phyloP scores from a whole-genome alignment of 2,113 vertebrate genomes.

The Onychorhynchus coronatus region DNA sequence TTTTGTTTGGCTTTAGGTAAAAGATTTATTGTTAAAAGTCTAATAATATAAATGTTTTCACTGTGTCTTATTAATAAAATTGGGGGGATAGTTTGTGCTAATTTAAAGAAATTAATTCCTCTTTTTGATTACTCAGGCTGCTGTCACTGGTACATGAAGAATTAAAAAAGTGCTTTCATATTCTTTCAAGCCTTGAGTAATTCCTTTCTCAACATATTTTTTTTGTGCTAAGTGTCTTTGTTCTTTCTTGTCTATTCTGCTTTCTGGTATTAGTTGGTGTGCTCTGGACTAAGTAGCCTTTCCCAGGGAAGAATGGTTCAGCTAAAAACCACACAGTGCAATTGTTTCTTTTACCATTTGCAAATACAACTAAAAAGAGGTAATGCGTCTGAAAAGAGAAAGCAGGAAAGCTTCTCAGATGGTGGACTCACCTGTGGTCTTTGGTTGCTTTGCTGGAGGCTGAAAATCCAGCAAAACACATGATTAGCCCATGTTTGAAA shows the following conservation, averaged over 20 bases:
- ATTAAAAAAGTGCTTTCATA: neutral
- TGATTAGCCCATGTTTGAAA: constrained; percentile 4
- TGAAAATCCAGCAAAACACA: neutral
- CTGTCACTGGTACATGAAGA: neutral
- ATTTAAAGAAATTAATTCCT: neutral
- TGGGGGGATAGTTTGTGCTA: neutral
- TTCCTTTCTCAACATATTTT: neutral
- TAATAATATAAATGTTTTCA: neutral
- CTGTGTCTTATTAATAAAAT: neutral
- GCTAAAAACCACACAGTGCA: neutral
- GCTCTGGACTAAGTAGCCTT: neutral
- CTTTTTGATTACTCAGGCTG: neutral
- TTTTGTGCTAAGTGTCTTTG: neutral
- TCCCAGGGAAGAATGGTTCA: neutral
- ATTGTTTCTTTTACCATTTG: neutral
- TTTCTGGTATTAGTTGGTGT: neutral
- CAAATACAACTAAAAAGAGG: constrained; percentile 7
- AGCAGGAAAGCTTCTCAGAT: neutral
- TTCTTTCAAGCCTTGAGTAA: neutral
- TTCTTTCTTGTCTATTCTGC: neutral
- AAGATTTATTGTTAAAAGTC: neutral
- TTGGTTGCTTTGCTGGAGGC: neutral
- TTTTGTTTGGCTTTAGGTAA: neutral
- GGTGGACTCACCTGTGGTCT: neutral
- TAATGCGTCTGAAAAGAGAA: constrained; percentile 19